phyloP scores from a whole-genome alignment of 2,888 invertebrate genomes.

The Drosophila nr. perissopoda region DNA sequence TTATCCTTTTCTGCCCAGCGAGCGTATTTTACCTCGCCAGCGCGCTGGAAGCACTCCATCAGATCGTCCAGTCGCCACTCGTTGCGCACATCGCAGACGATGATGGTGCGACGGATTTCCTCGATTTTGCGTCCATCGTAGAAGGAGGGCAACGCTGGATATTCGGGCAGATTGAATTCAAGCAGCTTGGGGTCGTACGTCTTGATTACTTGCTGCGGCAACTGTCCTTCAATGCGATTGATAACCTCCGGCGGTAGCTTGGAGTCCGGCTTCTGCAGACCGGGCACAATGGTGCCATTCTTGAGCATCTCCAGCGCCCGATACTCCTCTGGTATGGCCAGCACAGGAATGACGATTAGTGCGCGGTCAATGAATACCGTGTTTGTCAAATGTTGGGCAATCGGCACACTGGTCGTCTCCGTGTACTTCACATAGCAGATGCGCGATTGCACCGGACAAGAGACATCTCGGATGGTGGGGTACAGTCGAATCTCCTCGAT shows the following conservation, averaged over 20 bases:
- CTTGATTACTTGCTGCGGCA: constrained; percentile 93
- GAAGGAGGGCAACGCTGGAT: constrained; percentile 95
- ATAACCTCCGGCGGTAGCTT: constrained; percentile 95
- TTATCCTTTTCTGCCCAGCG: constrained; percentile 95
- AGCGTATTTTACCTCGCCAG: constrained; percentile 97
- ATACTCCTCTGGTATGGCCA: constrained; percentile 97
- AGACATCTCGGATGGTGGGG: constrained; percentile 95
- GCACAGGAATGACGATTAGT: constrained; percentile 96
- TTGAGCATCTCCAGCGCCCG: constrained; percentile 96
- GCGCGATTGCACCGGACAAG: constrained; percentile 95
- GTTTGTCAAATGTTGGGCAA: constrained; percentile 99
- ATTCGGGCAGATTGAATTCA: constrained; percentile 92
- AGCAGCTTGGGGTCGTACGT: constrained; percentile 96
- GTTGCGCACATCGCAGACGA: constrained; percentile 92
- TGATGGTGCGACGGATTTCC: constrained; percentile 96
- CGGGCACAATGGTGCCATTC: constrained; percentile 95
- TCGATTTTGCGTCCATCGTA: constrained; percentile 96
- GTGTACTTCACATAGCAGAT: constrained; percentile 99
- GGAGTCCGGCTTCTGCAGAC: constrained; percentile 92
- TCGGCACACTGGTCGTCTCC: constrained; percentile 93
- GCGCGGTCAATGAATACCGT: constrained; percentile 99
- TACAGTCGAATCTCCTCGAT: constrained; percentile 97
- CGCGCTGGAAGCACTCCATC: constrained; percentile 93
- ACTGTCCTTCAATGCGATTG: constrained; percentile 93
- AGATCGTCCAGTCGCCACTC: constrained; percentile 91